phyloP scores from a whole-genome alignment of 2,113 vertebrate species.

The Saccopteryx leptura region DNA sequence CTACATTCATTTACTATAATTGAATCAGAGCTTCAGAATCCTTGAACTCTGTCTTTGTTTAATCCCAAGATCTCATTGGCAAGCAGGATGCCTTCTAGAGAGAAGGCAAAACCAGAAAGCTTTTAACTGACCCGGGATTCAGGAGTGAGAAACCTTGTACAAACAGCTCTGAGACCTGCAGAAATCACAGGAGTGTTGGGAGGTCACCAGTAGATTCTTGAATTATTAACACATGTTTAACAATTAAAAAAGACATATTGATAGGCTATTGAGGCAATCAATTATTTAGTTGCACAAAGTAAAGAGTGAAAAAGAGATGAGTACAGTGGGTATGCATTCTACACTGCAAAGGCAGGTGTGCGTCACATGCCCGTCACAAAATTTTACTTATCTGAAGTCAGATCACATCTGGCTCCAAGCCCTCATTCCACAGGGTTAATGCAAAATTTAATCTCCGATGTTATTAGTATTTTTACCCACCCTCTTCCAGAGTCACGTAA shows the following conservation, averaged over 20 bases:
- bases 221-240: conserved; percentile 97
- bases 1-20: conserved; percentile 73
- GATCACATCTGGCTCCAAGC: not conserved
- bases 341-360: not conserved
- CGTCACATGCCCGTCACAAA: not conserved
- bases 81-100: conserved; percentile 65
- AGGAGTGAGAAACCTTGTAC: conserved; percentile 85
- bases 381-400: conserved; percentile 51
- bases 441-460: not conserved
- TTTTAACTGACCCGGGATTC: conserved; percentile 85
- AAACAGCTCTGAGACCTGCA: conserved; percentile 87
- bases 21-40: conserved; percentile 80
- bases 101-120: conserved; percentile 77
- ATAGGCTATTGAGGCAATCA: conserved; percentile 94
- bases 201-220: conserved; percentile 91
- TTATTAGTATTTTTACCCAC: too few species aligned
- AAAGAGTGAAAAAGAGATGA: conserved; percentile 85
- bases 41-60: conserved; percentile 84
- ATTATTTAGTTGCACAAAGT: conserved; percentile 96
- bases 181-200: conserved; percentile 88
- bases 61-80: conserved; percentile 72
- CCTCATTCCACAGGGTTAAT: not conserved
- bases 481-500: not conserved
- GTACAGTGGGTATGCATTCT: not conserved
- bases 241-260: conserved; percentile 95